Evolutionary conservation across 1,140 invertebrate species (phyloP).

Genomic region (Sitobion miscanthi): DNA sequence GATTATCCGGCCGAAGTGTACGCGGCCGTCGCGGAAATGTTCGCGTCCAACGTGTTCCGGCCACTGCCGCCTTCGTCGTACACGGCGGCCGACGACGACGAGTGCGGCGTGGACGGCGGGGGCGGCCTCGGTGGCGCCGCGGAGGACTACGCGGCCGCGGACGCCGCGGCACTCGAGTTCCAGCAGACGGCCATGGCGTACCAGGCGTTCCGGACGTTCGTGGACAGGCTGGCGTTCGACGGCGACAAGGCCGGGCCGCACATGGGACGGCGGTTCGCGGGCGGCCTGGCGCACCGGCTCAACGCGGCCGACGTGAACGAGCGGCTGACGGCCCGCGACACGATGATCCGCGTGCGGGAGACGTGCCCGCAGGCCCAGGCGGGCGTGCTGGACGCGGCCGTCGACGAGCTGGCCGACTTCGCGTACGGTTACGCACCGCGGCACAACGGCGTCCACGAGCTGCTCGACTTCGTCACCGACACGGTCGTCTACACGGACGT

Average conservation of each 20-base stretch:
- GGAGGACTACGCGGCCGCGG: not conserved
- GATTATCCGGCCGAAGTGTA: conserved; percentile 28
- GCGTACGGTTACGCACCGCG: not conserved
- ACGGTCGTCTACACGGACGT: not conserved
- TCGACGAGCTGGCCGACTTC: conserved; percentile 11
- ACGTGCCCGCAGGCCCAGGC: not conserved
- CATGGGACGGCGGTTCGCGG: not conserved
- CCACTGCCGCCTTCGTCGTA: conserved; percentile 33
- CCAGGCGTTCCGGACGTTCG: not conserved
- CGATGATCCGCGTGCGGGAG: not conserved
- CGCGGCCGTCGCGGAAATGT: not conserved
- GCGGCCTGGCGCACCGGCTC: not conserved
- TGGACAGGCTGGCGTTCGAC: not conserved
- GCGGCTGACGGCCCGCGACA: not conserved
- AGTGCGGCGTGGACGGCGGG: no score
- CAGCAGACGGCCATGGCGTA: not conserved
- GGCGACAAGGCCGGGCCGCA: not conserved
- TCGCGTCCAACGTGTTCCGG: conserved; percentile 29
- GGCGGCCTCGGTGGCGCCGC: not conserved
- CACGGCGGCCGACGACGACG: not conserved
- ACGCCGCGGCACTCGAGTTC: not conserved
- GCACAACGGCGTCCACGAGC: conserved; percentile 13
- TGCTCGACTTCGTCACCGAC: not conserved
- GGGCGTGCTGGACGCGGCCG: not conserved
- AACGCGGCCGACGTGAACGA: not conserved